These are phyloP conservation scores for Limanda limanda DNA, from an alignment of 2,113 vertebrate genomes.

Conservation along the genomic window DNA sequence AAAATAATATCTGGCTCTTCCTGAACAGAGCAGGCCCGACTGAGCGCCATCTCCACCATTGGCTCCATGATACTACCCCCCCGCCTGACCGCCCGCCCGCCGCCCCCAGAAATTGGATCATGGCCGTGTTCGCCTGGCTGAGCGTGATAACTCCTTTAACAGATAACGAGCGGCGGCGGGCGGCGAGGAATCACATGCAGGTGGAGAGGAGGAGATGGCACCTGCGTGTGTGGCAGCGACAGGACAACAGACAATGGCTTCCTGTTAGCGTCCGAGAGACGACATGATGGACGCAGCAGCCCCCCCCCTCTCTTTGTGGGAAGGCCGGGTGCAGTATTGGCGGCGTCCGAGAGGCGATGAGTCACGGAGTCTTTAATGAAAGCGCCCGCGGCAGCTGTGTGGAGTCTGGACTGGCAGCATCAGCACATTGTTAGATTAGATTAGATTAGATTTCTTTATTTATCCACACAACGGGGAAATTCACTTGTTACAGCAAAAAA, in stretches of 20 bases:
- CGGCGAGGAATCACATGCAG: conserved; percentile 40
- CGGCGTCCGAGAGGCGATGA: conserved; percentile 46
- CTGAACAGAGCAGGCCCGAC: conserved; percentile 14
- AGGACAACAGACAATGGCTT: conserved; percentile 31
- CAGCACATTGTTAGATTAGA: conserved; percentile 76
- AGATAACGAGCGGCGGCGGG: conserved; percentile 57
- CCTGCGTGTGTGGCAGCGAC: not conserved
- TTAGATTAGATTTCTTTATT: too few relatives aligned
- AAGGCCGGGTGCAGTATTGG: conserved; percentile 52
- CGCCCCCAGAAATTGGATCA: conserved; percentile 51
- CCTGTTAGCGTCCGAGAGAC: conserved; percentile 13
- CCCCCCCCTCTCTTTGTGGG: conserved; percentile 49
- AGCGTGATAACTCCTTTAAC: conserved; percentile 45
- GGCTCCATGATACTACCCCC: conserved; percentile 32
- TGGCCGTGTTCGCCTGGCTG: conserved; percentile 36
- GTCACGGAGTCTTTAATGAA: conserved; percentile 69
- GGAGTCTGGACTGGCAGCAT: conserved; percentile 62
- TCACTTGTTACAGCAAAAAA: too few relatives aligned
- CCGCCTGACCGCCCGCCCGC: too few relatives aligned
- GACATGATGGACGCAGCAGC: conserved; percentile 12
- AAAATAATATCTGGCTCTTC: conserved; percentile 15
- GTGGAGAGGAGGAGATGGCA: conserved; percentile 35
- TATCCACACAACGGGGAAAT: too few relatives aligned
- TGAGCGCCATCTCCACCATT: conserved; percentile 27
- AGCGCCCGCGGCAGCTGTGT: conserved; percentile 47